A percentile compares a stretch with the other conserved stretches of the same genome.
These are phyloP conservation scores for Apomyelois bistriatella DNA, from an alignment of 2,888 invertebrate genomes.

Conservation along the genomic window DNA sequence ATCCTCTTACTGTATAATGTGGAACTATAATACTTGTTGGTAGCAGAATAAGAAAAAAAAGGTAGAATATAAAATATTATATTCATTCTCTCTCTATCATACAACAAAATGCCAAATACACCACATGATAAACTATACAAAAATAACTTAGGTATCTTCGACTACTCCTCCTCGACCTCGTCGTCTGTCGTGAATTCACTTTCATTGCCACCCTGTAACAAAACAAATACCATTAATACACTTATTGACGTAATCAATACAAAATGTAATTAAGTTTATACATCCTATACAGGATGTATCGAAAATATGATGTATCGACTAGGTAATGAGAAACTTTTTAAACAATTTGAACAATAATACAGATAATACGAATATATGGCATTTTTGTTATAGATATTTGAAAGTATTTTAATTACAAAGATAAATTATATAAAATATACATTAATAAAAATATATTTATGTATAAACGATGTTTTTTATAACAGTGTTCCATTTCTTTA, in stretches of 20 bases:
- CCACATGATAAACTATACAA: conserved; percentile 74
- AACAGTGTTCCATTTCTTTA: too few species aligned
- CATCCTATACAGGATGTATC: not conserved
- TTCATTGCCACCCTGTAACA: conserved; percentile 77
- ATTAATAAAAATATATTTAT: too few species aligned
- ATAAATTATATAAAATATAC: too few species aligned
- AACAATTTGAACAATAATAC: too few species aligned
- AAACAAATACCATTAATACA: conserved; percentile 17
- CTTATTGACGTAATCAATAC: not conserved
- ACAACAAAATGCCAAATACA: conserved; percentile 55
- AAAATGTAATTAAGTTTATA: not conserved
- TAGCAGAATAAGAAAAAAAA: conserved; percentile 25
- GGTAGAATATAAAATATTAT: conserved; percentile 69
- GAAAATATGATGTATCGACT: not conserved
- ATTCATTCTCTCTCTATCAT: conserved; percentile 64
- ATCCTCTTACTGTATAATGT: too few species aligned
- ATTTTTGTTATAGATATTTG: too few species aligned
- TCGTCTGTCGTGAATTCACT: conserved; percentile 84
- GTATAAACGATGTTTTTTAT: too few species aligned
- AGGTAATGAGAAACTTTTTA: not conserved
- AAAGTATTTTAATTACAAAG: too few species aligned
- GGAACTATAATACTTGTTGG: not conserved
- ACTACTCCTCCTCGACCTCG: conserved; percentile 80
- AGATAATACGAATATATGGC: too few species aligned
- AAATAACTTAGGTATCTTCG: conserved; percentile 67